Base-by-base conservation (phyloP, 37 sponge, comb jelly and placozoan genomes). In the Crambe crambe region DNA sequence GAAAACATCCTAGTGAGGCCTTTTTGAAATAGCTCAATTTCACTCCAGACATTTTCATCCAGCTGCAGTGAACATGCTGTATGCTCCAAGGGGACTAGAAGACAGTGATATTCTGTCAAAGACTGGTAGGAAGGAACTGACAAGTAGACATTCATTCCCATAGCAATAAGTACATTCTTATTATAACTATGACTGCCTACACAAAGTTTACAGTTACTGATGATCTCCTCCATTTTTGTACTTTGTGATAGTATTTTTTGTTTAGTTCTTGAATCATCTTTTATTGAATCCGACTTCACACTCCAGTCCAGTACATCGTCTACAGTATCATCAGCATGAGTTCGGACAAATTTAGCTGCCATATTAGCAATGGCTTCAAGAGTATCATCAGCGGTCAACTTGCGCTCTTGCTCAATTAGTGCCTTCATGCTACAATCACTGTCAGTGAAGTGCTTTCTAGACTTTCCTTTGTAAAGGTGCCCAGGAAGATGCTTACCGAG, bases 11-110 rank as follows among this genome's bases (percentile, higher is more conserved):
- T 65, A 20, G 89, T 87, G 0, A 97, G 77, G 41, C 88, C 85
- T 59, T 92, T 90, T 25, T 76, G 90, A 63, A 94, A 92, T 8
- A 80, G 42, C 25, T 68, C 27, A 2, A 97, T 37, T 72, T 97
- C 95, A 42, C 75, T 82, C 92, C 89, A 91, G 0, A 97, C 90
- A 75, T 97, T 91, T 71, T 97, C 97, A 84, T 97, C 97, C 37
- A 88, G 25, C 31, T 68, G 62, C 26, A 86, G 35, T 9, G 90
- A 80, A 56, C 87, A 86, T 0, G 74, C 31, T 1, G 70, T 56
- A 70, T 97, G 97, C 29, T 84, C 80, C 56, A 75, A 87, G 3
- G 97, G 95, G 12, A 89, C 69, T 1, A 97, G 57, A 29, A 87
- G 72, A 54, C 92, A 94, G 67, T 97, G 97, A 68, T 87, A 85